Percentiles rank a stretch among this genome's conserved stretches.
phyloP scores from a whole-genome alignment of 2,888 invertebrate genomes.

The Anticlea derivata region DNA sequence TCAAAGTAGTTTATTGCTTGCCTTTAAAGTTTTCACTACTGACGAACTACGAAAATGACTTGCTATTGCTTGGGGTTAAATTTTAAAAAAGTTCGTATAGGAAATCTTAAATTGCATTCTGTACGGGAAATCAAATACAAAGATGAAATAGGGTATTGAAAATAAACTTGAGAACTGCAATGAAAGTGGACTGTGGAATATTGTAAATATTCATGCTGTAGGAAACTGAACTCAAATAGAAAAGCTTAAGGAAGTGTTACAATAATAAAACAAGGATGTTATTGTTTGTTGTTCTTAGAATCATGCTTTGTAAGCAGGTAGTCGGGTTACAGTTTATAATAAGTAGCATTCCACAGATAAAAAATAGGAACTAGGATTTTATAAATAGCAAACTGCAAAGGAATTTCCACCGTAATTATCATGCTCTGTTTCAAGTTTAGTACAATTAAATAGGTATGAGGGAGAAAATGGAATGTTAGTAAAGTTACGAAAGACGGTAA shows the following conservation, averaged over 20 bases:
- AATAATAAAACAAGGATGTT: slow-evolving; percentile 1
- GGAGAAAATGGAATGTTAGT: slow-evolving; percentile 18
- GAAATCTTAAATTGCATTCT: too few relatives aligned
- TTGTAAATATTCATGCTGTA: neutral
- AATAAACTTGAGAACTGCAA: neutral
- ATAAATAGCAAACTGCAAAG: too few relatives aligned
- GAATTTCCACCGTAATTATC: too few relatives aligned
- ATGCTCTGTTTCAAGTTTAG: too few relatives aligned
- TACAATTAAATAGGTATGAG: neutral
- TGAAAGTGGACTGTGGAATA: neutral
- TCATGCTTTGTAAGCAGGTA: slow-evolving; percentile 18
- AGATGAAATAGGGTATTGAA: neutral
- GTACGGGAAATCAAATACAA: too few relatives aligned
- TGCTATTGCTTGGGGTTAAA: too few relatives aligned
- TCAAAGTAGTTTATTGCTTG: neutral
- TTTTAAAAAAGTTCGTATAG: too few relatives aligned
- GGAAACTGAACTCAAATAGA: slow-evolving; percentile 6
- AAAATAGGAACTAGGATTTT: too few relatives aligned
- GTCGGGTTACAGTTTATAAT: neutral
- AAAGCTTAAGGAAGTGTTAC: neutral
- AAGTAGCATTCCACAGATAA: neutral
- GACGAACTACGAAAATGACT: too few relatives aligned
- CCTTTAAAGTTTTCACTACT: too few relatives aligned
- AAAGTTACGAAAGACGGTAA: neutral
- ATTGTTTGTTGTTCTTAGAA: slow-evolving; percentile 13